Evolutionary conservation across 2,888 invertebrate genomes (phyloP).

Genomic region (Philereme vetulata): DNA sequence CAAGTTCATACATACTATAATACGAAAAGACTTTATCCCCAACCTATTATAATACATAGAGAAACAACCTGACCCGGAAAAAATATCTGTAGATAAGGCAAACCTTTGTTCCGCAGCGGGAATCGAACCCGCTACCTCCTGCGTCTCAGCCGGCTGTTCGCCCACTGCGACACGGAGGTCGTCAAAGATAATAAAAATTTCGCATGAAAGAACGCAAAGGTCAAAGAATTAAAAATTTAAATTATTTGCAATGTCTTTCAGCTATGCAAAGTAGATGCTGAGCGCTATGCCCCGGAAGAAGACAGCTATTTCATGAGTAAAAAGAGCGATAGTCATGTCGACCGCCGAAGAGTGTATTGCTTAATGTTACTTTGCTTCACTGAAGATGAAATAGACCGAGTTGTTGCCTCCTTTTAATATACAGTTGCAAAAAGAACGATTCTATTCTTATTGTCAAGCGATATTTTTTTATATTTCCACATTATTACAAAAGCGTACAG

Average conservation of each 20-base stretch:
- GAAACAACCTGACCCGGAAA: too few species aligned
- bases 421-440: background rate
- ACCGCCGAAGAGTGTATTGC: conserved; percentile 69
- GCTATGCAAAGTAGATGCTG: conserved; percentile 63
- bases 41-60: too few species aligned
- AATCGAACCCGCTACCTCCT: too few species aligned
- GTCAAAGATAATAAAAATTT: too few species aligned
- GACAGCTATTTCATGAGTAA: conserved; percentile 57
- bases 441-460: background rate
- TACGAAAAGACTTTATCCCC: too few species aligned
- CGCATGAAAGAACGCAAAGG: too few species aligned
- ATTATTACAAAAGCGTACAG: background rate
- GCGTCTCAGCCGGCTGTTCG: too few species aligned
- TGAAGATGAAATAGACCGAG: conserved; percentile 71
- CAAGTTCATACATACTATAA: too few species aligned
- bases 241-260: conserved; percentile 33
- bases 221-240: background rate
- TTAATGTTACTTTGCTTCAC: conserved; percentile 73
- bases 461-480: conserved; percentile 6
- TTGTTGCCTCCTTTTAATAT: conserved; percentile 61
- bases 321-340: conserved; percentile 54
- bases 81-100: too few species aligned
- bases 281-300: conserved; percentile 67
- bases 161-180: too few species aligned
- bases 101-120: too few species aligned